Evolutionary conservation across 2,888 invertebrate species (phyloP), one percentile per base, ranked within the genome.

Genomic region (Proisotoma minuta): DNA sequence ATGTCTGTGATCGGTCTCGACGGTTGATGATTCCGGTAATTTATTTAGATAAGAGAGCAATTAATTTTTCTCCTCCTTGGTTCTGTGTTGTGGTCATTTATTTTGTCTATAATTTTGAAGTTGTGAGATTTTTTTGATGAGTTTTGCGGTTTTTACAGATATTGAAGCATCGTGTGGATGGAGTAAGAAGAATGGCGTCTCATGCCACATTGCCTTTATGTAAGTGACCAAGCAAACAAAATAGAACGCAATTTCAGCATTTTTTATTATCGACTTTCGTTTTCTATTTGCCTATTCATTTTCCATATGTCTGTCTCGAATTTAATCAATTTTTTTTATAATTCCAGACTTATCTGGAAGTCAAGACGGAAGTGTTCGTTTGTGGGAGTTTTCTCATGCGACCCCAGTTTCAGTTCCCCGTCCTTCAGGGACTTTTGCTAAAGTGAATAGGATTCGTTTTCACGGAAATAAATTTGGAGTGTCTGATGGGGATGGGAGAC

Each of bases 401-500:
- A 89, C 90, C 66, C 89, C 91, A 43, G 90, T 96, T 15, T 89
- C 93, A 75, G 87, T 88, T 23, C 94, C 95, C 1, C 84, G 96
- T 40, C 87, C 91, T n/a, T 86, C 94, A 0, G 96, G 96, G 29
- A 94, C 96, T 3, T 95, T 91, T 79, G 93, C 92, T 29, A 92
- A 92, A 80, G 97, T 98, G 62, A 95, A 95, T 1, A 85, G 94
- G 69, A 92, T 96, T n/a, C 84, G 91, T 63, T 97, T 97, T 81
- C 95, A 97, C 78, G 97, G 97, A 62, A 97, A 96, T 81, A 98
- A 98, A 81, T 97, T 99, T 79, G 98, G 98, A 29, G 96, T 97
- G 1, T 92, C 92, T 23, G 99, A 99, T 80, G 91, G 93, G 0
- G 99, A 99, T 78, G 99, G 99, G 22, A 91, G 93, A 77, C 82